phyloP scores from a whole-genome alignment of 2,888 invertebrate genomes.

The Drosophila anomelani region DNA sequence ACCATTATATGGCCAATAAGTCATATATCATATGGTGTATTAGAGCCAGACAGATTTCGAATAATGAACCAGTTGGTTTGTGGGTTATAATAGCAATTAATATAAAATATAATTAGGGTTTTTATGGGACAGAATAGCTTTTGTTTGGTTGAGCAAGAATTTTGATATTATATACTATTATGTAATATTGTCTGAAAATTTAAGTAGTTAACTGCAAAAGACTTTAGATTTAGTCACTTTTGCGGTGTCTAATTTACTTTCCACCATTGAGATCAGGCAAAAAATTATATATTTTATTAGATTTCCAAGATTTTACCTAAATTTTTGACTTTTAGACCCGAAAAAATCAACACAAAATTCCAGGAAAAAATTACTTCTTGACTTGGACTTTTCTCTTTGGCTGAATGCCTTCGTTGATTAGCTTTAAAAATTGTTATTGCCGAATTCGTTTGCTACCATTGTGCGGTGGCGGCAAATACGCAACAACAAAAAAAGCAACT shows the following conservation, averaged over 20 bases:
- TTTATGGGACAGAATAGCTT: neutral
- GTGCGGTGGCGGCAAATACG: constrained; percentile 17
- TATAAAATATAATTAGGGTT: no score
- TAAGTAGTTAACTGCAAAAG: no score
- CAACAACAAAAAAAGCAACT: neutral
- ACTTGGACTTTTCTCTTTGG: neutral
- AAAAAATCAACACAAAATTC: neutral
- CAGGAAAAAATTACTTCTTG: constrained; percentile 15
- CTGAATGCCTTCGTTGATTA: constrained; percentile 50
- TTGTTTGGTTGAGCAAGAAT: neutral
- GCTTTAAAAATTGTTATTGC: constrained; percentile 48
- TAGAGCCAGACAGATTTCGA: no score
- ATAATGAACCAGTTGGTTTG: neutral
- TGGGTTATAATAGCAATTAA: no score
- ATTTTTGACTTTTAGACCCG: neutral
- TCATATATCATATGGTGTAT: constrained; percentile 3
- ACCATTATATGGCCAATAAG: constrained; percentile 27
- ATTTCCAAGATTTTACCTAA: neutral
- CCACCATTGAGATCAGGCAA: no score
- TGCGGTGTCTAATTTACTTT: no score
- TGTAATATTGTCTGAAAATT: no score
- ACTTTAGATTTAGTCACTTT: no score
- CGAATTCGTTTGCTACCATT: constrained; percentile 45
- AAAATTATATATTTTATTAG: no score
- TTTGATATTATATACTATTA: no score